Evolutionary conservation across 2,113 vertebrate species (phyloP).

Genomic region (Pachycephala philippinensis): DNA sequence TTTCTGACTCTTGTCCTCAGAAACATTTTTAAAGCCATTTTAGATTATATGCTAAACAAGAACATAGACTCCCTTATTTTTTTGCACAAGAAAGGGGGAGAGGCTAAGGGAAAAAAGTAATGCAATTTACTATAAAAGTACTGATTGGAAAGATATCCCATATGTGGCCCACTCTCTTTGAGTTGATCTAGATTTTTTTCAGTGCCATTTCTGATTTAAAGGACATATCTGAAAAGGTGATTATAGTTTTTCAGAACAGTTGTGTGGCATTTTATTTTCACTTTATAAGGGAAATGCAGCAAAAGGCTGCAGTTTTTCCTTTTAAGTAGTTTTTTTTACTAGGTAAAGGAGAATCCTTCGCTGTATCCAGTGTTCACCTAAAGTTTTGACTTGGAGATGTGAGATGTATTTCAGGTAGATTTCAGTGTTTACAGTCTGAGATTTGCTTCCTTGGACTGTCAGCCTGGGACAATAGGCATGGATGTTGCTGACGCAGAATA

Average conservation of each 20-base stretch:
- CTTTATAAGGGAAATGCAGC: background rate
- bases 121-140: background rate
- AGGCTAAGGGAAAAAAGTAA: background rate
- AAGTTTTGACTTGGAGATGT: background rate
- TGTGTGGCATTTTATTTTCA: background rate
- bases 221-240: background rate
- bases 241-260: background rate
- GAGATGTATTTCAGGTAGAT: conserved; percentile 45
- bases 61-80: background rate
- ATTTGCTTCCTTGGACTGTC: background rate
- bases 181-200: background rate
- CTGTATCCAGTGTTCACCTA: background rate
- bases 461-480: background rate
- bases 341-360: background rate
- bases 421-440: conserved; percentile 19
- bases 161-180: background rate
- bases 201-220: background rate
- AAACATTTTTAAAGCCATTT: background rate
- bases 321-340: background rate
- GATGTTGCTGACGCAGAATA: background rate
- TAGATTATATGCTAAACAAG: background rate
- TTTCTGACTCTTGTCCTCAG: background rate
- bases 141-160: background rate
- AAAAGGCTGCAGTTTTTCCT: background rate
- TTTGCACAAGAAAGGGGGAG: background rate